phyloP scores from a whole-genome alignment of 1,140 invertebrate species.

The Varroa destructor region DNA sequence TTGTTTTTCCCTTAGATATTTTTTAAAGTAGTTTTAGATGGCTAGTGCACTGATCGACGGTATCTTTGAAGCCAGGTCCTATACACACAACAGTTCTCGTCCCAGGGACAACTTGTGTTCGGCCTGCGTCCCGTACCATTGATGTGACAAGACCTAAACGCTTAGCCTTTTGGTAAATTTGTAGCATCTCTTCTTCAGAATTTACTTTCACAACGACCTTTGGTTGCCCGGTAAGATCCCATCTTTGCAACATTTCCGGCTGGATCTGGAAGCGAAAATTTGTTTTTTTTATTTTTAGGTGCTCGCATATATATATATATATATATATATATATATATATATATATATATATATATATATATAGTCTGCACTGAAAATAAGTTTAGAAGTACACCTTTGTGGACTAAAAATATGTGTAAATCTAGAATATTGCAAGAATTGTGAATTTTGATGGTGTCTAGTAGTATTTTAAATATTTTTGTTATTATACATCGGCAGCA shows the following conservation, averaged over 20 bases:
- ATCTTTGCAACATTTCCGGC: conserved; percentile 52
- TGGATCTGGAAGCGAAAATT: conserved; percentile 36
- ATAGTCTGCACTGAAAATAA: no score
- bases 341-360: no score
- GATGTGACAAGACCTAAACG: conserved; percentile 53
- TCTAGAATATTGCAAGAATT: no score
- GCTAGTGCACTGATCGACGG: conserved; percentile 68
- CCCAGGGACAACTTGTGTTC: conserved; percentile 72
- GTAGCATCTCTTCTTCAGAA: conserved; percentile 45
- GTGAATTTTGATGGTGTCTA: no score
- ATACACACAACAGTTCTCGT: conserved; percentile 74
- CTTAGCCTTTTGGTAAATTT: conserved; percentile 53
- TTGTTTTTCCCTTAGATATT: no score
- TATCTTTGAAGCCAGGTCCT: conserved; percentile 56
- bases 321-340: no score
- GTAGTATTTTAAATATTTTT: no score
- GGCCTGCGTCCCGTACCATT: conserved; percentile 69
- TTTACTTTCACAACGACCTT: conserved; percentile 63
- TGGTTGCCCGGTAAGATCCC: conserved; percentile 62
- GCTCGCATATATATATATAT: no score
- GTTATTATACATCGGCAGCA: no score
- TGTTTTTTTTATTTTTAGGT: no score
- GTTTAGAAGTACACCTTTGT: no score
- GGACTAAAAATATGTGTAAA: no score
- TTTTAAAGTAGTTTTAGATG: conserved; percentile 66